Conservation (phyloP, 1,140 invertebrate genomes). For the Drepana arcuata region DNA sequence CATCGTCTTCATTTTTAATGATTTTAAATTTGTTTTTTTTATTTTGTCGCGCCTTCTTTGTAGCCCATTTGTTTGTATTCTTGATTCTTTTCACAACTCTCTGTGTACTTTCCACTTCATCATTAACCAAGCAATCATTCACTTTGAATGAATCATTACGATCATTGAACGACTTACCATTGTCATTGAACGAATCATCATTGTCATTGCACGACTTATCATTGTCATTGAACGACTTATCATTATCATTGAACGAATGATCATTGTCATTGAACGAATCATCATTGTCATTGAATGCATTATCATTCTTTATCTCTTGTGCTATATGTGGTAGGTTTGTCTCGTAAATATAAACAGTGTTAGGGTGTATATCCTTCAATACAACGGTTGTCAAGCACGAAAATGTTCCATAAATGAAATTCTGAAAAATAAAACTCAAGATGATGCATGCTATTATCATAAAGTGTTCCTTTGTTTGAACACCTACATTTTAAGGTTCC, state of each 20-base stretch:
- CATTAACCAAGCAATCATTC: too few species aligned
- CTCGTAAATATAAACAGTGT: slow-evolving; percentile 8
- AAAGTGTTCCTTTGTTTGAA: too few species aligned
- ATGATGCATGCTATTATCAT: too few species aligned
- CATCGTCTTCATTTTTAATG: slow-evolving; percentile 3
- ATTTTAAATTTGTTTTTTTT: slow-evolving; percentile 27
- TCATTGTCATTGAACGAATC: neutral
- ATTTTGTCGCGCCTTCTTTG: slow-evolving; percentile 15
- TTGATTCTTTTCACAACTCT: slow-evolving; percentile 3
- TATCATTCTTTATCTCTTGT: neutral
- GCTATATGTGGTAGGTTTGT: neutral
- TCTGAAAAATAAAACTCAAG: too few species aligned
- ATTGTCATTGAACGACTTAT: neutral
- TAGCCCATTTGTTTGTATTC: slow-evolving; percentile 15
- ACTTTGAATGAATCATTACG: neutral
- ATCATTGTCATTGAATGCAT: neutral
- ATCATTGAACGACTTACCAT: neutral
- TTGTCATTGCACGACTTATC: neutral
- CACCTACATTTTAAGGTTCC: too few species aligned
- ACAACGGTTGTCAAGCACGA: slow-evolving; percentile 12
- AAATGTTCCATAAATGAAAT: slow-evolving; percentile 1
- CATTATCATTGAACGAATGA: neutral
- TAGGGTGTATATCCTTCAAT: slow-evolving; percentile 6
- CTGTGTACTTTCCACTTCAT: slow-evolving; percentile 3
- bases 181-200: neutral